Percentiles rank a stretch among this genome's conserved stretches.
phyloP scores from a whole-genome alignment of 2,888 invertebrate genomes.

The Alcis repandata region DNA sequence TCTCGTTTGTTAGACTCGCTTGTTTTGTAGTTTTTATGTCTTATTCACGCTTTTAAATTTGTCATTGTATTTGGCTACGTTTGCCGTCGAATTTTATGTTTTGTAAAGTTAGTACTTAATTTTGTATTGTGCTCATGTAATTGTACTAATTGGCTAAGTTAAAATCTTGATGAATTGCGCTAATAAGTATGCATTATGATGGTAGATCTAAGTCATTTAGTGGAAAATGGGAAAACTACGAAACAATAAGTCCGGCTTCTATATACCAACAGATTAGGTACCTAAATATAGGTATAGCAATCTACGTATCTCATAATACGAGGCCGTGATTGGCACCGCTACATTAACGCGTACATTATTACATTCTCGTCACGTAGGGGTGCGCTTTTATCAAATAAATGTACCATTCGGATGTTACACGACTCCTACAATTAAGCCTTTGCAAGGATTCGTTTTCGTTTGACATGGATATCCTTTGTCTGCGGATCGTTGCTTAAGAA shows the following conservation, averaged over 20 bases:
- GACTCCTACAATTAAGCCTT: slow-evolving; percentile 74
- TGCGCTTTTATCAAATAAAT: slow-evolving; percentile 79
- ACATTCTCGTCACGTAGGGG: slow-evolving; percentile 78
- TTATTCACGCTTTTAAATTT: too few relatives aligned
- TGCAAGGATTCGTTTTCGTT: slow-evolving; percentile 64
- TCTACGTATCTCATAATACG: slow-evolving; percentile 62
- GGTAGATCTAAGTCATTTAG: too few relatives aligned
- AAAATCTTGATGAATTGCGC: too few relatives aligned
- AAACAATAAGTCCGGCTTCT: not conserved
- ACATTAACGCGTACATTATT: slow-evolving; percentile 70
- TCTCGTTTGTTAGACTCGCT: too few relatives aligned
- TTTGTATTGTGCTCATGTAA: too few relatives aligned
- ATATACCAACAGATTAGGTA: not conserved
- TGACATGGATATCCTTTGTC: slow-evolving; percentile 63
- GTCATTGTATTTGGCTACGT: too few relatives aligned
- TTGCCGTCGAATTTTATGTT: too few relatives aligned
- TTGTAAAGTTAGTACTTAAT: too few relatives aligned
- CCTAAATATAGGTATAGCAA: not conserved
- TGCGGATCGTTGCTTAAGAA: slow-evolving; percentile 27
- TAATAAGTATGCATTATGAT: too few relatives aligned
- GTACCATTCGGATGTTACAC: slow-evolving; percentile 72
- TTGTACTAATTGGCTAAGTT: too few relatives aligned
- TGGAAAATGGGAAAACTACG: too few relatives aligned
- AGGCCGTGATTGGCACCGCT: slow-evolving; percentile 70
- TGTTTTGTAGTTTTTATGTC: too few relatives aligned